These are phyloP conservation scores for Melanerpes formicivorus DNA, from an alignment of 2,113 vertebrate species.

Conservation along the genomic window DNA sequence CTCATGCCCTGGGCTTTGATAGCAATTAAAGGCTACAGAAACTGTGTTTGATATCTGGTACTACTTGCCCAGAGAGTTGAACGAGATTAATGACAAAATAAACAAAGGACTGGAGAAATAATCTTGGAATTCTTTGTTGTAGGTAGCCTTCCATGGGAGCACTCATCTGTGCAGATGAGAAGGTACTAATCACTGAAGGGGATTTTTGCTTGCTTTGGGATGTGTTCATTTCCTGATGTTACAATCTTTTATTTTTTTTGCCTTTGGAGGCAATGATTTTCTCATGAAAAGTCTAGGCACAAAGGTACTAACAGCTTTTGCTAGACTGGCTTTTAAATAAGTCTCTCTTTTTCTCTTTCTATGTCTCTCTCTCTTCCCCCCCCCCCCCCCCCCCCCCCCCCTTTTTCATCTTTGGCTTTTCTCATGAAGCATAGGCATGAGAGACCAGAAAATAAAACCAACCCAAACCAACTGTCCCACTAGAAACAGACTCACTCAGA, in stretches of 20 bases:
- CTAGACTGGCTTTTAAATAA: neutral
- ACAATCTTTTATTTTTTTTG: neutral
- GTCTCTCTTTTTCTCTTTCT: neutral
- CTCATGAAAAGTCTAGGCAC: neutral
- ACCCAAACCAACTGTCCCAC: neutral
- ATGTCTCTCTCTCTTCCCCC: neutral
- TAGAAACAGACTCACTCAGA: neutral
- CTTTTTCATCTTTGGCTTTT: neutral
- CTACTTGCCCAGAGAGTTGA: neutral
- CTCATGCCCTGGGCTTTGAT: neutral
- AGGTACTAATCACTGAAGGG: rapidly evolving
- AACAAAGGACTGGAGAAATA: neutral
- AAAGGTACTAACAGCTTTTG: neutral
- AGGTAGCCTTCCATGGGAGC: neutral
- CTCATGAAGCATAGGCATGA: neutral
- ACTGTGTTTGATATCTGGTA: neutral
- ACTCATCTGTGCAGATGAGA: neutral
- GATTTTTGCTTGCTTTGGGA: neutral
- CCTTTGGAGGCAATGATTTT: neutral
- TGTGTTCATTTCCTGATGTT: neutral
- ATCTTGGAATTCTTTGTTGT: neutral
- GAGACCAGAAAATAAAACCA: neutral
- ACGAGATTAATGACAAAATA: neutral
- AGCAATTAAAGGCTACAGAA: conserved; percentile 3
- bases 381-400: no score